Base-by-base conservation (phyloP, 2,888 invertebrate genomes). In the Tetheella fluctuosa region DNA sequence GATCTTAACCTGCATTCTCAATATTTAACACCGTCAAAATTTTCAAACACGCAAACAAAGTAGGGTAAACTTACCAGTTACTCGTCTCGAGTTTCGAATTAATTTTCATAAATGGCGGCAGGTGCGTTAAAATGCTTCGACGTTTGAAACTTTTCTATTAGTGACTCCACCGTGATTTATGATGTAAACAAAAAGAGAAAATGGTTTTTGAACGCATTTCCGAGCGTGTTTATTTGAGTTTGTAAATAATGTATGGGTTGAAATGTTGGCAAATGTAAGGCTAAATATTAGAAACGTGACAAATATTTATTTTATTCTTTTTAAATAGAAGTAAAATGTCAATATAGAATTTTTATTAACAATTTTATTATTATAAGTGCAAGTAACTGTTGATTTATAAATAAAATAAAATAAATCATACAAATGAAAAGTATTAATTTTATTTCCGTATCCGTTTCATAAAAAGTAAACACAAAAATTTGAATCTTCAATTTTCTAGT, bases 51-150 rank as follows among this genome's bases (percentile, higher is more conserved):
- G 55, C 20, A 23, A 57, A 23, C 23, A 37, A 57, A 63, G 59
- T 63, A 58, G 62, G 57, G 62, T 57, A 62, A 59, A 34, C 57
- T 53, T 52, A 53, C 62, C 57, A 37, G 52, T 62, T 64, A 63
- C 65, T 25, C 61, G 56, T 20, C 53, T 54, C 57, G 62, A 69
- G 68, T 75, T 72, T 60, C 67, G 70, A 77, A 78, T 79, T 80
- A 79, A 79, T 77, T 75, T 71, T 74, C 76, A 71, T 70, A 71
- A 72, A 73, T 56, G 69, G 71, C 69, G 60, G 67, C 80, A 81
- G 80, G 80, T 81, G 80, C 62, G 62, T 42, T 59, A 60, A 74
- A 78, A 73, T 70, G 76, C 76, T 57, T 61, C 63, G 68, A 70
- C 72, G 75, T 70, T 39, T 69, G 69, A 48, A 73, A 76, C 70